Evolutionary conservation across 2,888 invertebrate genomes (phyloP).

Genomic region (Pachymerium ferrugineum): DNA sequence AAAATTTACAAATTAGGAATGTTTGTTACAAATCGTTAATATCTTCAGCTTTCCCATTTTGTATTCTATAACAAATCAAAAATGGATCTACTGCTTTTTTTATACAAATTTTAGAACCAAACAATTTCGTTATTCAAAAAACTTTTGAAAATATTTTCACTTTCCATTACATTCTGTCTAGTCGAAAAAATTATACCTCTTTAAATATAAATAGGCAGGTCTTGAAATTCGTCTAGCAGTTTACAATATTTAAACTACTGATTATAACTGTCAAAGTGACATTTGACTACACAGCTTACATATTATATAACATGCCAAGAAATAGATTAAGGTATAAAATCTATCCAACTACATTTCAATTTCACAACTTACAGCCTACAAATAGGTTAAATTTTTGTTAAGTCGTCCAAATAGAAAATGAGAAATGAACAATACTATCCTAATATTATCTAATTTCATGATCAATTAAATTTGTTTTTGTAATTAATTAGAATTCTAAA

Average conservation of each 20-base stretch:
- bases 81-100: no score
- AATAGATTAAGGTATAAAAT: neutral
- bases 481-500: no score
- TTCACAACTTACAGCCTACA: neutral
- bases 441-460: no score
- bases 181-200: neutral
- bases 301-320: slow-evolving; percentile 13
- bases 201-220: slow-evolving; percentile 13
- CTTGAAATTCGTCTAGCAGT: slow-evolving; percentile 2
- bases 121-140: no score
- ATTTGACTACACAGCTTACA: neutral
- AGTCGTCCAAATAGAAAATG: neutral
- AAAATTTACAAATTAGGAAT: no score
- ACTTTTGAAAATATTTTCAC: no score
- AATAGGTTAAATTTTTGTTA: neutral
- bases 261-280: neutral
- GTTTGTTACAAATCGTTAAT: no score
- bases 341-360: neutral
- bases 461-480: no score
- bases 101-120: no score
- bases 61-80: no score
- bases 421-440: neutral
- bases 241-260: neutral
- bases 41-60: no score
- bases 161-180: no score